A percentile compares a stretch with the other conserved stretches of the same genome.
Evolutionary conservation across 1,140 invertebrate genomes (phyloP).

Genomic region (Capitella teleta): DNA sequence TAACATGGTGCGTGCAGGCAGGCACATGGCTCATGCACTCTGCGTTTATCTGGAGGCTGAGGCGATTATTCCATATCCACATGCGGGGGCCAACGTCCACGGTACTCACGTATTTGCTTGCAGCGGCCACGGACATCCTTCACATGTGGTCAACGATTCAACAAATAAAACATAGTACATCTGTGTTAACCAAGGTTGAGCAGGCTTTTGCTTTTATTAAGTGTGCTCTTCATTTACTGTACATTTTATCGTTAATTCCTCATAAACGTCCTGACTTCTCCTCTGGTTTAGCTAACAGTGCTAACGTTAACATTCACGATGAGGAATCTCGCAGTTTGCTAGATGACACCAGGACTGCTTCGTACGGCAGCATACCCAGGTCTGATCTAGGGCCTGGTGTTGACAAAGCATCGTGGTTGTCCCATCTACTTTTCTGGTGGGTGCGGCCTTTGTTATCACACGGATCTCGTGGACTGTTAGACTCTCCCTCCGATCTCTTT

Average conservation of each 20-base stretch:
- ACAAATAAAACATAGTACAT: constrained; percentile 17
- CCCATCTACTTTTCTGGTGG: constrained; percentile 75
- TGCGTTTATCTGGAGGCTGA: constrained; percentile 57
- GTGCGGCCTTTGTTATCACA: constrained; percentile 73
- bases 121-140: constrained; percentile 50
- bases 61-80: constrained; percentile 47
- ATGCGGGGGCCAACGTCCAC: constrained; percentile 59
- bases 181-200: constrained; percentile 46
- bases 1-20: constrained; percentile 54
- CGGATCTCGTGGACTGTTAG: constrained; percentile 59
- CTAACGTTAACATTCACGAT: constrained; percentile 30
- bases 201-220: constrained; percentile 24
- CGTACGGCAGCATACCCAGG: constrained; percentile 42
- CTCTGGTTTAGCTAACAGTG: constrained; percentile 20
- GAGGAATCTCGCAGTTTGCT: constrained; percentile 33
- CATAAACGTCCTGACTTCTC: constrained; percentile 21
- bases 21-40: constrained; percentile 69
- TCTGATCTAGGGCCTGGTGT: constrained; percentile 67
- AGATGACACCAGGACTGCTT: constrained; percentile 1
- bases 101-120: constrained; percentile 53
- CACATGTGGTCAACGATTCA: constrained; percentile 28
- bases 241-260: constrained; percentile 29
- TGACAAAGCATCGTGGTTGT: constrained; percentile 57
- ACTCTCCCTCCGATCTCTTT: constrained; percentile 68
- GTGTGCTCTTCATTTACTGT: constrained; percentile 23